Percentiles rank a stretch among this genome's conserved stretches.
phyloP scores from a whole-genome alignment of 2,113 vertebrate species.

The Eidolon helvum region DNA sequence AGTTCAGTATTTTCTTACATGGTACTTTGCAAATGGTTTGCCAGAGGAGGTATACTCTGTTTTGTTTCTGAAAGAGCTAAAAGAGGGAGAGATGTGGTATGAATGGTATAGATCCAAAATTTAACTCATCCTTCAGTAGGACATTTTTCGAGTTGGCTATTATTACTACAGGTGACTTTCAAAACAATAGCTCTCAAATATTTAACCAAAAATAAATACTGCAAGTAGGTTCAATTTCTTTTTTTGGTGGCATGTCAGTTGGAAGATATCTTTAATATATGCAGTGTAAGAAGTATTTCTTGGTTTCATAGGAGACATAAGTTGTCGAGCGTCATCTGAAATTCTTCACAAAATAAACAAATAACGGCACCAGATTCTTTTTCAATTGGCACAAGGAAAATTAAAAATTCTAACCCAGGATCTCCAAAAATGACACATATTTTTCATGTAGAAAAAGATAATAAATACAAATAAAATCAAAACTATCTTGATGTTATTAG shows the following conservation, averaged over 20 bases:
- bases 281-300: neutral
- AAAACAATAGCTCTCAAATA: conserved; percentile 20
- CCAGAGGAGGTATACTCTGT: neutral
- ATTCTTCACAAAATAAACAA: conserved; percentile 49
- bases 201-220: neutral
- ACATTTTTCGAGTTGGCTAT: conserved; percentile 7
- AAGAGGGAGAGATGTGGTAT: neutral
- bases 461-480: conserved; percentile 46
- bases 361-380: conserved; percentile 33
- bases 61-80: conserved; percentile 40
- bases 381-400: conserved; percentile 40
- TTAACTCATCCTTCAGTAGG: neutral
- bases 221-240: neutral
- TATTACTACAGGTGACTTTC: neutral
- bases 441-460: conserved; percentile 47
- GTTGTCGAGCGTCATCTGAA: conserved; percentile 32
- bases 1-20: neutral
- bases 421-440: conserved; percentile 38
- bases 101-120: neutral
- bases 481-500: conserved; percentile 52
- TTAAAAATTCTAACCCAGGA: conserved; percentile 29
- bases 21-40: neutral
- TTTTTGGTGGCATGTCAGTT: neutral
- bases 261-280: conserved; percentile 23
- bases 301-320: conserved; percentile 22